phyloP scores from a whole-genome alignment of 2,113 vertebrate genomes.

The Dicaeum eximium region DNA sequence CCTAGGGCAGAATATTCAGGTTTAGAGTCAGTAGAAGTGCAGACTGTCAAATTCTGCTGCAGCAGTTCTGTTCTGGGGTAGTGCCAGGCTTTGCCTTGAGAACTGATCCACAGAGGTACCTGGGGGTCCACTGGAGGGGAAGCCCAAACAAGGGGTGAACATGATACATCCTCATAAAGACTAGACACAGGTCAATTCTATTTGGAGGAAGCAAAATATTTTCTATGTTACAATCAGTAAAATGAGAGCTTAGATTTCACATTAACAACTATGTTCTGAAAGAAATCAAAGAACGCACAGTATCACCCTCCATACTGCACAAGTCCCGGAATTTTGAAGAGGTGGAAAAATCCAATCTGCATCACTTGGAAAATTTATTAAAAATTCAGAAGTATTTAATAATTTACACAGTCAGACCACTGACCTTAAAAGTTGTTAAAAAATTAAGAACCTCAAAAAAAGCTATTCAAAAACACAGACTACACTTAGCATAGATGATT shows the following conservation, averaged over 20 bases:
- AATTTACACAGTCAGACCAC: conserved; percentile 33
- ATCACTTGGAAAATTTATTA: conserved; percentile 25
- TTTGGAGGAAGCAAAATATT: background rate
- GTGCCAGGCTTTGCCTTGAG: rapidly evolving
- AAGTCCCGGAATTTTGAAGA: background rate
- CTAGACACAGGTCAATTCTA: background rate
- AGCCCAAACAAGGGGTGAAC: background rate
- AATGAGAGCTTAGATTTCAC: background rate
- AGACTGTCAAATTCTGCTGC: background rate
- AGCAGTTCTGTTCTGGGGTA: background rate
- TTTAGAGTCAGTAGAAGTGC: background rate
- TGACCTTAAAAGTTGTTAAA: conserved; percentile 70
- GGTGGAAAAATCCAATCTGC: conserved; percentile 2
- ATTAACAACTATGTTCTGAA: background rate
- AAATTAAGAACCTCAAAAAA: conserved; percentile 59
- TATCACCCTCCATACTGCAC: background rate
- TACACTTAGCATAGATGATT: conserved; percentile 23
- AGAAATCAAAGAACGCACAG: background rate
- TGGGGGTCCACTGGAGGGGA: background rate
- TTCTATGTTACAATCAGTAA: background rate
- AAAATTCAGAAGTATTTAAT: conserved; percentile 65
- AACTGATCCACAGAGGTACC: background rate
- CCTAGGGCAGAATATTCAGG: background rate
- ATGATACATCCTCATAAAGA: background rate
- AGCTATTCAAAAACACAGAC: conserved; percentile 17